A percentile compares a stretch with the other conserved stretches of the same genome.
Conservation (phyloP, 2,797 vertebrate genomes). For the Coregonus sp. region DNA sequence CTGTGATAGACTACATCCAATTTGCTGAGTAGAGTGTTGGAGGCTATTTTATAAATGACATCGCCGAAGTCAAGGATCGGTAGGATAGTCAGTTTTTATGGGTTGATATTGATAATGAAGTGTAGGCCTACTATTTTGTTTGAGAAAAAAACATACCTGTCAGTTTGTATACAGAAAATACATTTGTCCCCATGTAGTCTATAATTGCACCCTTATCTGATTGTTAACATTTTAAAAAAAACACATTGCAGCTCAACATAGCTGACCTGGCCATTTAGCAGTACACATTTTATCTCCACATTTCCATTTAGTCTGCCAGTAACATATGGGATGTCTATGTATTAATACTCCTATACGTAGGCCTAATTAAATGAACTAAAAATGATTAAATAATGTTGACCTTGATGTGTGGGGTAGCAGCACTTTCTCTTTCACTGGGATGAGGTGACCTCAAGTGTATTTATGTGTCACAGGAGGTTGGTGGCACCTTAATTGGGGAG, state of each 20-base stretch:
- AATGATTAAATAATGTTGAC: too few species aligned
- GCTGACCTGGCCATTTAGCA: too few species aligned
- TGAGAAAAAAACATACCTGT: background rate
- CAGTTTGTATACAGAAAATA: background rate
- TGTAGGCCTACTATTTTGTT: background rate
- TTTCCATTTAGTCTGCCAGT: too few species aligned
- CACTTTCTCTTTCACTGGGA: background rate
- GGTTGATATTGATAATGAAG: background rate
- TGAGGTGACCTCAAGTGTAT: constrained; percentile 33
- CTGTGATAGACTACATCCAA: too few species aligned
- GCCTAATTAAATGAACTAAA: background rate
- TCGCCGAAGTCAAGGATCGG: too few species aligned
- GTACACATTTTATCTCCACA: background rate
- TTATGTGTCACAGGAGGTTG: background rate
- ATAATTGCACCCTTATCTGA: constrained; percentile 1
- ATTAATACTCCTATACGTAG: background rate
- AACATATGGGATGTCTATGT: background rate
- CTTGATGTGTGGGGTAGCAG: background rate
- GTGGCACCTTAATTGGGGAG: too few species aligned
- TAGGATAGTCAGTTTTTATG: too few species aligned
- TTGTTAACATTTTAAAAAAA: constrained; percentile 5
- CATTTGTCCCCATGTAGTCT: background rate
- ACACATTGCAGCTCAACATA: too few species aligned
- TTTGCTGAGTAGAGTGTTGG: too few species aligned
- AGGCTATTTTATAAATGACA: too few species aligned